Evolutionary conservation across 1,140 invertebrate species (phyloP).

Genomic region (Bombus pascuorum): DNA sequence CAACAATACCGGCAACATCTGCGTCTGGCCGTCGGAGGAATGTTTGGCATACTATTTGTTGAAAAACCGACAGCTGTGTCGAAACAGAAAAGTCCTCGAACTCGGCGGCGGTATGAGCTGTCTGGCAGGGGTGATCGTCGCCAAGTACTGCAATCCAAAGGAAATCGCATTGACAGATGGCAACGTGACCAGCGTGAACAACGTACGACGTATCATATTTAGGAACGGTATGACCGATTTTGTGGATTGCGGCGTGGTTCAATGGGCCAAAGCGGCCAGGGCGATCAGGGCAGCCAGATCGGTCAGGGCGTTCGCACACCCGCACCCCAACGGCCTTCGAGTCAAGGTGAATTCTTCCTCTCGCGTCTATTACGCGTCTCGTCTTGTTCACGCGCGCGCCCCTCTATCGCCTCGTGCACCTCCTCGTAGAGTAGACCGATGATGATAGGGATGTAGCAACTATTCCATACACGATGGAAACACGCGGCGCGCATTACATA

Average conservation of each 20-base stretch:
- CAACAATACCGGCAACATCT: conserved; percentile 96
- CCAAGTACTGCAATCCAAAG: conserved; percentile 86
- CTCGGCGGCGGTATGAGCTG: conserved; percentile 94
- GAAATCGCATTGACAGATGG: conserved; percentile 89
- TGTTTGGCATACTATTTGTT: conserved; percentile 90
- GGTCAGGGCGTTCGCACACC: not conserved
- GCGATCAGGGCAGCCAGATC: conserved; percentile 67
- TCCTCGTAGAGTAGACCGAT: accelerated
- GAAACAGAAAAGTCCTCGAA: conserved; percentile 88
- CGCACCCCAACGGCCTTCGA: conserved; percentile 62
- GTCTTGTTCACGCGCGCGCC: not conserved
- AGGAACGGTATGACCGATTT: conserved; percentile 84
- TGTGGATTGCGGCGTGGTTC: conserved; percentile 79
- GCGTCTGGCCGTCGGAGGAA: conserved; percentile 95
- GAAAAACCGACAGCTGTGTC: conserved; percentile 86
- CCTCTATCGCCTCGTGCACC: not conserved
- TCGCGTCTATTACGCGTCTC: not conserved
- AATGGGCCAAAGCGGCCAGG: conserved; percentile 79
- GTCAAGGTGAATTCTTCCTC: conserved; percentile 69
- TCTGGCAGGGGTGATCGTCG: conserved; percentile 89
- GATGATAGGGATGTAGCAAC: not conserved
- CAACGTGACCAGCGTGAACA: conserved; percentile 89
- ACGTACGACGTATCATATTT: conserved; percentile 86
- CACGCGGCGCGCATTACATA: not conserved
- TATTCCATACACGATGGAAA: not conserved